phyloP scores from a whole-genome alignment of 1,140 invertebrate species.

The Dreissena rostriformis region DNA sequence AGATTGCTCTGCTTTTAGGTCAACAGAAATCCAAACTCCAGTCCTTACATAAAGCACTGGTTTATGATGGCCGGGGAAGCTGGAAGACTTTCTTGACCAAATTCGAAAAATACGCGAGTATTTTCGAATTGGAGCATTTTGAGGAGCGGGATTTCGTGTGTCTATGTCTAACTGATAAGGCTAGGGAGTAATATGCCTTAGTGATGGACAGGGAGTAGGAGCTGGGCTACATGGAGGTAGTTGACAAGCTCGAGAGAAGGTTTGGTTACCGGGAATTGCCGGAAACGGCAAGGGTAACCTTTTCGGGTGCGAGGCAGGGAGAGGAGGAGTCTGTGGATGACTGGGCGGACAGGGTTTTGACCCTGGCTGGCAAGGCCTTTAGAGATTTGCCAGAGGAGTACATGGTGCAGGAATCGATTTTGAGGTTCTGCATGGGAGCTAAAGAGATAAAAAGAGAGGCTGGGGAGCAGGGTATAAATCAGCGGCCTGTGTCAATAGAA shows the following conservation, averaged over 20 bases:
- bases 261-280: constrained; percentile 15
- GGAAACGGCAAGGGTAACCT: constrained; percentile 15
- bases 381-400: constrained; percentile 19
- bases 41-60: neutral
- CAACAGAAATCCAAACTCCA: neutral
- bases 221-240: neutral
- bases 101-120: neutral
- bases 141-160: constrained; percentile 7
- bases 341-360: constrained; percentile 23
- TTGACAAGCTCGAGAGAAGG: constrained; percentile 4
- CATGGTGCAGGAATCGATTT: constrained; percentile 1
- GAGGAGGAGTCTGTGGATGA: constrained; percentile 24
- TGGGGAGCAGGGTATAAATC: neutral
- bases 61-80: constrained; percentile 6
- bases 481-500: constrained; percentile 3
- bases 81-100: constrained; percentile 15
- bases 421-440: constrained; percentile 11
- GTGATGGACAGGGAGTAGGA: neutral
- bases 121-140: neutral
- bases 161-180: constrained; percentile 15
- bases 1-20: no score
- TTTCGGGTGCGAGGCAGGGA: neutral
- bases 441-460: constrained; percentile 12
- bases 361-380: constrained; percentile 9
- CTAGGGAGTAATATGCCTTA: constrained; percentile 12